phyloP scores from a whole-genome alignment of 92 coral and sea anemone genomes.

The Bergia puertoricense region DNA sequence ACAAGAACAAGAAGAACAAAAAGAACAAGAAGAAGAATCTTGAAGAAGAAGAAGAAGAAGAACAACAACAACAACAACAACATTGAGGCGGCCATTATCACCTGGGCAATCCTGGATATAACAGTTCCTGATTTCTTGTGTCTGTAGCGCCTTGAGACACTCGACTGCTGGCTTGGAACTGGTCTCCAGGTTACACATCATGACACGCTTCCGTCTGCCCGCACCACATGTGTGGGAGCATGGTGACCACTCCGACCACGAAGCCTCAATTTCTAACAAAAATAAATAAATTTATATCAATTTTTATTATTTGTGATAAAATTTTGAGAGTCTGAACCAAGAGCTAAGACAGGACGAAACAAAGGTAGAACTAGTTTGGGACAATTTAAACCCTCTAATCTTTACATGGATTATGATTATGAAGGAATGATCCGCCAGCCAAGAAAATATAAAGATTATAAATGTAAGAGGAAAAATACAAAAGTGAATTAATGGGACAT shows the following conservation, averaged over 20 bases:
- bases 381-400: no score
- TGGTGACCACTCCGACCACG: conserved; percentile 88
- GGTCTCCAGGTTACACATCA: conserved; percentile 65
- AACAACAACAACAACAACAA: no score
- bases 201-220: conserved; percentile 76
- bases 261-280: conserved; percentile 52
- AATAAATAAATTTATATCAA: background rate
- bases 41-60: background rate
- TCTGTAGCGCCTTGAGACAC: conserved; percentile 71
- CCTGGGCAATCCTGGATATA: conserved; percentile 78
- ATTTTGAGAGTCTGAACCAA: no score
- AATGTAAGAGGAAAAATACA: no score
- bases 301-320: no score
- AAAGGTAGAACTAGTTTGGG: no score
- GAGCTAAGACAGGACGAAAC: no score
- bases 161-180: conserved; percentile 60
- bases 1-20: no score
- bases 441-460: no score
- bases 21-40: background rate
- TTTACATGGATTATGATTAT: no score
- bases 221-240: conserved; percentile 83
- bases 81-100: background rate
- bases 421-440: no score
- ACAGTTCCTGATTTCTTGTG: conserved; percentile 68
- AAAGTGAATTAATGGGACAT: no score